These are phyloP conservation scores for Onychostruthus taczanowskii DNA, from an alignment of 2,113 vertebrate genomes.

Conservation along the genomic window DNA sequence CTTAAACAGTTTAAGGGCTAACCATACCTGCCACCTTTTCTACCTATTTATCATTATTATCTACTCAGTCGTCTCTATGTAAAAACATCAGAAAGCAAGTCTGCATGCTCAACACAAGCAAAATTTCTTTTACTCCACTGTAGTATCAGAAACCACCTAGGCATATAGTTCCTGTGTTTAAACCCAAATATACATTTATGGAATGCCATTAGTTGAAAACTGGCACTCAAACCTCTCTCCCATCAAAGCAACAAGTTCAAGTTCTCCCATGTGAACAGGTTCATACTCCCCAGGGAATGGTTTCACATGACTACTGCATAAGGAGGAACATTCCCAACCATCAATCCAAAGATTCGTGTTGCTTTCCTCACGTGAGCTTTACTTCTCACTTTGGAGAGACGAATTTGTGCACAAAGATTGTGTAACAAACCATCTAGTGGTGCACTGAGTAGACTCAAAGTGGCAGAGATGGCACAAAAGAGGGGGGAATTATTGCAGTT, in stretches of 20 bases:
- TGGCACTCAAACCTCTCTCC: background rate
- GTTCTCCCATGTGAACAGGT: background rate
- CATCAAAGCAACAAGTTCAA: background rate
- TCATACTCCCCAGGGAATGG: background rate
- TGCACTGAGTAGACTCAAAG: background rate
- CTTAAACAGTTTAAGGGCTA: background rate
- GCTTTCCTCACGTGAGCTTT: rapidly evolving
- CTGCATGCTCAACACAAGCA: background rate
- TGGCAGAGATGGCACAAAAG: background rate
- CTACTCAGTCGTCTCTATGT: background rate
- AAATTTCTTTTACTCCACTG: background rate
- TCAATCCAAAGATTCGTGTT: rapidly evolving
- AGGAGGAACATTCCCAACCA: background rate
- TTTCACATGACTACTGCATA: rapidly evolving
- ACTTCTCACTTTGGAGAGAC: background rate
- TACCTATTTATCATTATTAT: background rate
- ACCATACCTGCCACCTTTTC: background rate
- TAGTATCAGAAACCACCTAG: background rate
- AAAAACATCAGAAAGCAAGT: background rate
- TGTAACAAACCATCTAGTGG: background rate
- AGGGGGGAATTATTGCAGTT: background rate
- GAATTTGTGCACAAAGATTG: background rate
- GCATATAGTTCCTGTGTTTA: background rate
- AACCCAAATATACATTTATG: background rate
- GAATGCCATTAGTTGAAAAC: background rate